phyloP scores from a whole-genome alignment of 1,140 invertebrate species.

The Leptinotarsa defecta region DNA sequence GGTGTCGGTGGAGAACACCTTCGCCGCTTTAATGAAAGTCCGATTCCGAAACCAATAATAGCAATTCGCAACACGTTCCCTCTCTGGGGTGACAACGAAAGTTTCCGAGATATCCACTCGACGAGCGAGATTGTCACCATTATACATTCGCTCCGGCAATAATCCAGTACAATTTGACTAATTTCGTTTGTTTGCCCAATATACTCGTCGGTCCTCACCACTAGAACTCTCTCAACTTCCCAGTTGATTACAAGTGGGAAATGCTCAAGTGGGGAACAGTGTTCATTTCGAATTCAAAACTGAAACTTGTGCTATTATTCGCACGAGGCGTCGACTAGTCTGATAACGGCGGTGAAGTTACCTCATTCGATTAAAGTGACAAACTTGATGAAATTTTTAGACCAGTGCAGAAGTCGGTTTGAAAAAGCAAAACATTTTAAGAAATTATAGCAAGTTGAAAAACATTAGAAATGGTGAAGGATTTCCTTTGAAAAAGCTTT shows the following conservation, averaged over 20 bases:
- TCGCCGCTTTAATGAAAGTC: no score
- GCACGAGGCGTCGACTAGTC: slow-evolving; percentile 1
- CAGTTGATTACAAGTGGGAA: slow-evolving; percentile 5
- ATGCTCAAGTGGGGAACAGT: not conserved
- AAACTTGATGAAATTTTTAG: no score
- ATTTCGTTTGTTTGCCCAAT: not conserved
- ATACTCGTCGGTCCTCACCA: not conserved
- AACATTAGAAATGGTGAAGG: no score
- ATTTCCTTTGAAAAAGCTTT: no score
- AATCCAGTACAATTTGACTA: not conserved
- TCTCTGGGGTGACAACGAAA: no score
- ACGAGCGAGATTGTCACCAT: not conserved
- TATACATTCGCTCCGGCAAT: not conserved
- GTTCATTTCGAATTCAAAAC: slow-evolving; percentile 8
- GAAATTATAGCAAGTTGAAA: not conserved
- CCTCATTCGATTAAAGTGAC: not conserved
- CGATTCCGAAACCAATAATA: no score
- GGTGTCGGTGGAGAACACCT: no score
- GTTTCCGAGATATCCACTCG: no score
- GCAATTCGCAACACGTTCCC: no score
- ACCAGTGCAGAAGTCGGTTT: no score
- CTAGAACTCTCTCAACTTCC: not conserved
- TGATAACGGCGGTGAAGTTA: not conserved
- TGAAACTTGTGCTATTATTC: slow-evolving; percentile 4
- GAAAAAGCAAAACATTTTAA: not conserved